Base-by-base conservation (phyloP, 1,140 invertebrate species). In the Drosophila prosaltans region DNA sequence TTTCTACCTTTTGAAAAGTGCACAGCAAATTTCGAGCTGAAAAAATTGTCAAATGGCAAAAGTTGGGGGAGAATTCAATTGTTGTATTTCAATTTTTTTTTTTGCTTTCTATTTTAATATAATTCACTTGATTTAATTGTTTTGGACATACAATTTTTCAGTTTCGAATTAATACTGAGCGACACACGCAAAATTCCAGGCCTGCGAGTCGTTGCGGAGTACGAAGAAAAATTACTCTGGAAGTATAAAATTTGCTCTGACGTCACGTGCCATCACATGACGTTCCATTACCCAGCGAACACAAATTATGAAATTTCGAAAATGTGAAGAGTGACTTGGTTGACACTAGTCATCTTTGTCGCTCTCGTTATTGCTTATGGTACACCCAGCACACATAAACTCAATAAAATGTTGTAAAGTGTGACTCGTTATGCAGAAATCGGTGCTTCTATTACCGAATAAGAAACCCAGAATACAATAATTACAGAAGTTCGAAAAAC, bases 191-290 rank as follows among this genome's bases (percentile, higher is more conserved):
- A 89, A 88, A 75, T 80, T 86, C 83, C 79, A 67, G 74, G 83
- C 67, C 81, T 88, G 83, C 83, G 84, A 88, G 83, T 86, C 76
- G 83, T 76, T 89, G 84, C 80, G 57, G 75, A 89, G 80, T 75
- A 69, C 83, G 80, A 84, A 65, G 70, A 89, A 89, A 89, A 89
- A 84, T 90, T 43, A 72, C 84, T 74, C 74, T 81, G 69, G 65
- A 70, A 69, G 66, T 77, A 60, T 73, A 74, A 69, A 88, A 75
- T 74, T 67, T 72, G 78, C 77, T 80, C 80, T 88, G 84, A 88
- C 84, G 83, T 88, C 84, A 88, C 84, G 78, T 88, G 84, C 84
- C 84, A 51, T 89, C 84, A 89, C 84, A 89, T 89, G 84, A 88
- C 82, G 32, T 36, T 36, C 32, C 32, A 36, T 36, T 36, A 36